Percentiles rank a stretch among this genome's conserved stretches.
Evolutionary conservation across 1,140 invertebrate genomes (phyloP).

Genomic region (Hypothenemus hampei): DNA sequence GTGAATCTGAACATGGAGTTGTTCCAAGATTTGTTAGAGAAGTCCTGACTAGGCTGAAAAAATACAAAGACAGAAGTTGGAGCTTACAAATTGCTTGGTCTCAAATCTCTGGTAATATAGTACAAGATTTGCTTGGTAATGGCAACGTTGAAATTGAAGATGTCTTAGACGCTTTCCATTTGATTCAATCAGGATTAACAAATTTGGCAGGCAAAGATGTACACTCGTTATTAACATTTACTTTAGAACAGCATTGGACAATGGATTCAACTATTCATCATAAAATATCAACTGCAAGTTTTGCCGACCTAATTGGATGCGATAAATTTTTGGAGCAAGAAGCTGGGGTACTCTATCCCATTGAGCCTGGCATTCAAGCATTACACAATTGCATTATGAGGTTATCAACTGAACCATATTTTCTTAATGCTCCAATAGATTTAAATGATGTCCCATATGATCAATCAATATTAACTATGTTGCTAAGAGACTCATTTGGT

Average conservation of each 20-base stretch:
- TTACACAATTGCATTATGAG: constrained; percentile 59
- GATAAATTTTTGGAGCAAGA: constrained; percentile 50
- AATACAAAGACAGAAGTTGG: constrained; percentile 50
- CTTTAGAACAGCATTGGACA: constrained; percentile 63
- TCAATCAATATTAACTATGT: constrained; percentile 59
- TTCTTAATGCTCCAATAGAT: constrained; percentile 43
- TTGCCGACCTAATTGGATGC: constrained; percentile 59
- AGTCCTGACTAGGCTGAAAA: constrained; percentile 61
- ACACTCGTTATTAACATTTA: constrained; percentile 63
- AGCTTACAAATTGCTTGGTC: constrained; percentile 61
- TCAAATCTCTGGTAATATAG: constrained; percentile 50
- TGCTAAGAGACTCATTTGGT: constrained; percentile 64
- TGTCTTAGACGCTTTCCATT: constrained; percentile 44
- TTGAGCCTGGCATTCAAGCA: constrained; percentile 52
- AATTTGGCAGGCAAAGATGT: constrained; percentile 38
- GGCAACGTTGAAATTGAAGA: constrained; percentile 41
- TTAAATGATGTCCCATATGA: constrained; percentile 49
- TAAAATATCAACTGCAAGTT: constrained; percentile 62
- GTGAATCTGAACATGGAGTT: constrained; percentile 69
- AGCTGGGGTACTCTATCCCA: constrained; percentile 44
- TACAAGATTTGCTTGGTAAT: constrained; percentile 42
- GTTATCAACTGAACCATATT: constrained; percentile 52
- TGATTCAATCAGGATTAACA: constrained; percentile 46
- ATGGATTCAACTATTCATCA: constrained; percentile 52
- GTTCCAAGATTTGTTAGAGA: constrained; percentile 69